Evolutionary conservation across 2,797 vertebrate species (phyloP), one percentile per base, ranked within the genome.

Genomic region (Poeciliopsis presidionis): DNA sequence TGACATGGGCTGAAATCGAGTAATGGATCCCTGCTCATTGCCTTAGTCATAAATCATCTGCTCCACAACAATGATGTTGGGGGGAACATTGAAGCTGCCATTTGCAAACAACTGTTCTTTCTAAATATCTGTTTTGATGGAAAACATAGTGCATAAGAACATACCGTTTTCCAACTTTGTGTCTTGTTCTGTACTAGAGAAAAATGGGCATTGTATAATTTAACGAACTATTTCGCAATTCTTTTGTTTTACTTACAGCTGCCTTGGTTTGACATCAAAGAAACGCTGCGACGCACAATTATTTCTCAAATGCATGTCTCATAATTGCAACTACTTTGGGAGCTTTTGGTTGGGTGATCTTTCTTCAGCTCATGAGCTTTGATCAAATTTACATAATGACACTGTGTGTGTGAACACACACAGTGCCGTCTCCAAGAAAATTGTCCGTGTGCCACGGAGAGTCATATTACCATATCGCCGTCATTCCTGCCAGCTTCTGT

Each of bases 401-500:
- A 72, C 47, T 65, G 79, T 46, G 67, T 69, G 65, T 67, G 36
- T 63, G 59, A 3, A 18, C 33, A 41, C 67, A 45, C 41, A 46
- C 69, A 83, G 73, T 49, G 81, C 84, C 67, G 39, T 88, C 30
- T 83, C 80, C 39, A 49, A 57, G 69, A 84, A 77, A 88, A 84
- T 28, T 76, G 80, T 81, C 82, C 53, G 6, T 71, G 84, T 89
- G 88, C 84, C 82, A 88, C 51, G 51, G 78, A n/a, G 74, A 88
- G 79, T 85, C 78, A 76, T 89, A 87, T 84, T 89, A 92, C 81
- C 90, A 88, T 90, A 93, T 93, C 90, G 86, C 87, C 72, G 83
- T 92, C 87, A 87, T 91, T 91, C 84, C 88, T 91, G 93, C 84
- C 82, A 90, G 87, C 87, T 80, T 81, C 81, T 77, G 82, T 84